phyloP scores from a whole-genome alignment of 2,113 vertebrate genomes.

The Myotis davidii region DNA sequence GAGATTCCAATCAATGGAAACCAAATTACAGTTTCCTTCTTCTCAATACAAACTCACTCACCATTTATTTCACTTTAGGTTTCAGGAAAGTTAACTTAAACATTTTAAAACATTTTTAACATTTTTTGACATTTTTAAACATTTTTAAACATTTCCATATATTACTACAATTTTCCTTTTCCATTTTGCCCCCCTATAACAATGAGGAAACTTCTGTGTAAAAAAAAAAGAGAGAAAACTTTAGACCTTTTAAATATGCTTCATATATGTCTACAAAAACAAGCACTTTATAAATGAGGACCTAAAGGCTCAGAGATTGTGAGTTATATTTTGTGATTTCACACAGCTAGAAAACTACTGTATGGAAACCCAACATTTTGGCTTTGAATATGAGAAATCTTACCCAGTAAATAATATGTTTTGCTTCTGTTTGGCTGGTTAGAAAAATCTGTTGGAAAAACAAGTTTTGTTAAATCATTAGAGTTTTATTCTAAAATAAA shows the following conservation, averaged over 20 bases:
- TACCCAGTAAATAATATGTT: background rate
- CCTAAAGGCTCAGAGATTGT: background rate
- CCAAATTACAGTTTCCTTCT: background rate
- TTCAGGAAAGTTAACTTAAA: too few relatives aligned
- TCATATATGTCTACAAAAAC: background rate
- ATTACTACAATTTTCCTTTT: background rate
- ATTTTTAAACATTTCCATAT: too few relatives aligned
- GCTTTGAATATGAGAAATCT: background rate
- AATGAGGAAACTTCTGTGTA: background rate
- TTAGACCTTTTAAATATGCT: background rate
- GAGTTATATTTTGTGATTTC: background rate
- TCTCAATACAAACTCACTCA: background rate
- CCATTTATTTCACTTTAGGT: background rate
- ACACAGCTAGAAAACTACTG: background rate
- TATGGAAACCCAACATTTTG: background rate
- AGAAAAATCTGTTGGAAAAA: background rate
- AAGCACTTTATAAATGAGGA: background rate
- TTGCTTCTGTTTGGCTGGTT: background rate
- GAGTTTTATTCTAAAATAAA: background rate
- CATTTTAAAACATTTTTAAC: too few relatives aligned
- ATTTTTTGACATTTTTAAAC: too few relatives aligned
- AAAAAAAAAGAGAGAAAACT: background rate
- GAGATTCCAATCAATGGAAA: background rate
- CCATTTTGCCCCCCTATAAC: background rate
- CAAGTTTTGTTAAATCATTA: background rate